Evolutionary conservation across 2,888 invertebrate genomes (phyloP), one percentile per base, ranked within the genome.

Genomic region (Lochmaea crataegi): DNA sequence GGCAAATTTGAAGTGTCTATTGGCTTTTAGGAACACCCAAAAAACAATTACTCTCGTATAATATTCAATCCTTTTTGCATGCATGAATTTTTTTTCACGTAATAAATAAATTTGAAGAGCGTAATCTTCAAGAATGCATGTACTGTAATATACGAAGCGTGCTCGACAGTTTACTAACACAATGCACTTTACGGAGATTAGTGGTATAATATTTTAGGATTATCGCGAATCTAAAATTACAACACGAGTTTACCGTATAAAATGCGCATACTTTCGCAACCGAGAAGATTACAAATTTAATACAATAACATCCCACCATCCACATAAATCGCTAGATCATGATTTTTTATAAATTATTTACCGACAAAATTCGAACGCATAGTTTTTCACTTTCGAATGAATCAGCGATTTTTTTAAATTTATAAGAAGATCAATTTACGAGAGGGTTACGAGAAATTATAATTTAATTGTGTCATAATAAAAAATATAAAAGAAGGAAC

Each of bases 171-270:
- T 70, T 58, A 66, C 75, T 64, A 68, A 72, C 67, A 77, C 75
- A 75, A 76, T 75, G 69, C 72, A 76, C 75, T 77, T 72, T 72
- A 72, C 71, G 67, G 71, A 77, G 76, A 78, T 78, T 77, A 78
- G 77, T 73, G 61, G 61, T 58, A 74, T 69, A 68, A 72, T 79
- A 78, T 76, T 70, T 79, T 65, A 75, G 78, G 77, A 79, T 79
- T 79, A 79, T 78, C 77, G 71, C 69, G 63, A 63, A 78, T 77
- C 70, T 70, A 70, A 70, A 70, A 70, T 70, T 64, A 61, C 64
- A 64, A 64, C 53, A 42, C 0, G 45, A 12, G 42, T 64, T 42
- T 41, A 69, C 64, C 53, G 63, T 58, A 65, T 70, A 65, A 70
- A 45, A 45, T 45, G 45, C 64, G 32, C 57, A 70, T 64, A 65